phyloP scores from a whole-genome alignment of 2,113 vertebrate species.

The Brachyistius frenatus region DNA sequence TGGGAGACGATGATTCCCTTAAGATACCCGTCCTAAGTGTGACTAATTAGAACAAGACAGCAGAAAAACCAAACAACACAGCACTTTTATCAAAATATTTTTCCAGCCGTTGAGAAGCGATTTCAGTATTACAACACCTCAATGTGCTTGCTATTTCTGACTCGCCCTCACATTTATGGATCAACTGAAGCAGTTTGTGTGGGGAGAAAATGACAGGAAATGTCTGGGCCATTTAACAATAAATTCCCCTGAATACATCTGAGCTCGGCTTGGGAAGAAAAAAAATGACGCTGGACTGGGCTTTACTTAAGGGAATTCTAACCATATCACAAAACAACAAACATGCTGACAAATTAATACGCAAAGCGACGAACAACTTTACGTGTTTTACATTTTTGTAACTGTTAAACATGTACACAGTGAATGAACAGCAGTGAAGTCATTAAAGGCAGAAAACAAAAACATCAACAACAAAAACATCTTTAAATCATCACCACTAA shows the following conservation, averaged over 20 bases:
- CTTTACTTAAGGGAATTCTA: constrained; percentile 35
- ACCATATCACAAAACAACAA: constrained; percentile 56
- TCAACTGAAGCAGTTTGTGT: constrained; percentile 69
- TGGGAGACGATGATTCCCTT: constrained; percentile 62
- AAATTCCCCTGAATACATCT: constrained; percentile 73
- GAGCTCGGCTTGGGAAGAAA: constrained; percentile 39
- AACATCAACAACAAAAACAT: background rate
- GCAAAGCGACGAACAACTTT: constrained; percentile 1
- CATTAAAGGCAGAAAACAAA: background rate
- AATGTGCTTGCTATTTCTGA: constrained; percentile 42
- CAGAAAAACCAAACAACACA: constrained; percentile 28
- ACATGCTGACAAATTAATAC: constrained; percentile 9
- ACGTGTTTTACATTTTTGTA: constrained; percentile 9
- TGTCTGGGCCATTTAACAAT: constrained; percentile 76
- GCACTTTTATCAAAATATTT: constrained; percentile 35
- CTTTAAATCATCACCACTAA: background rate
- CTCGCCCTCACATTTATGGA: constrained; percentile 55
- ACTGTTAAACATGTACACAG: background rate
- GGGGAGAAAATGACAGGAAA: constrained; percentile 81
- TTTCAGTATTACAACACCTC: constrained; percentile 28
- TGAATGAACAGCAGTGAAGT: background rate
- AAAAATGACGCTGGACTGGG: constrained; percentile 32
- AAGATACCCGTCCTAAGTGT: constrained; percentile 50
- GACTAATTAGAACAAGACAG: constrained; percentile 63
- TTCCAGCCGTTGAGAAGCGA: constrained; percentile 23